A percentile compares a stretch with the other conserved stretches of the same genome.
Evolutionary conservation across 2,113 vertebrate genomes (phyloP).

Genomic region (Pandion haliaetus): DNA sequence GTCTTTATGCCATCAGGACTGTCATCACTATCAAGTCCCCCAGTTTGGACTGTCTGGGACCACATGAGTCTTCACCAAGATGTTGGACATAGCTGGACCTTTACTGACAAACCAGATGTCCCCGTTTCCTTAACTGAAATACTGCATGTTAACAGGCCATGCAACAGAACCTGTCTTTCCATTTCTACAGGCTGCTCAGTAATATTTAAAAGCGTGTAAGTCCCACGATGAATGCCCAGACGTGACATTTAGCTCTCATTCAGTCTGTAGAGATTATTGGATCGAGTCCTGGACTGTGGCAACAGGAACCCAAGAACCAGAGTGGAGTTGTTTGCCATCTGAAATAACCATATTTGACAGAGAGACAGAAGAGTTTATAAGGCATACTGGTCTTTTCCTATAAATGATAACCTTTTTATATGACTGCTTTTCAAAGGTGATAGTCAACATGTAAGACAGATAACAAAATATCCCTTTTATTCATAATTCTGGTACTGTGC

Average conservation of each 20-base stretch:
- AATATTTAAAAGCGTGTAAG: not conserved
- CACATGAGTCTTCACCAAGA: not conserved
- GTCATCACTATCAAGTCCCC: not conserved
- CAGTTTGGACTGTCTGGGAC: not conserved
- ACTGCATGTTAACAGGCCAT: accelerated
- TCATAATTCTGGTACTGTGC: not conserved
- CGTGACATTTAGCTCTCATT: not conserved
- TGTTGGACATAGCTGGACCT: not conserved
- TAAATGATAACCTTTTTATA: not conserved
- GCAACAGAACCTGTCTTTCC: not conserved
- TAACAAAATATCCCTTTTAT: not conserved
- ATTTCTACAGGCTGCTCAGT: not conserved
- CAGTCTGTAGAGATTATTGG: not conserved
- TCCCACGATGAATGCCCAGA: not conserved
- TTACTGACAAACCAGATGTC: not conserved
- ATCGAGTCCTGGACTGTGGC: not conserved
- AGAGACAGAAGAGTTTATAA: not conserved
- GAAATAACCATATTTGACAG: not conserved
- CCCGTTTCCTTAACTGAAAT: not conserved
- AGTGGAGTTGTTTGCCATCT: not conserved
- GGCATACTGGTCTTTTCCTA: not conserved
- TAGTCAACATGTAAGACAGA: not conserved
- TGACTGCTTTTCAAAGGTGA: not conserved
- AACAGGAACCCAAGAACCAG: not conserved
- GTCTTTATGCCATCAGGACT: not conserved